These are phyloP conservation scores for Baronia brevicornis DNA, from an alignment of 2,888 invertebrate species.

Conservation along the genomic window DNA sequence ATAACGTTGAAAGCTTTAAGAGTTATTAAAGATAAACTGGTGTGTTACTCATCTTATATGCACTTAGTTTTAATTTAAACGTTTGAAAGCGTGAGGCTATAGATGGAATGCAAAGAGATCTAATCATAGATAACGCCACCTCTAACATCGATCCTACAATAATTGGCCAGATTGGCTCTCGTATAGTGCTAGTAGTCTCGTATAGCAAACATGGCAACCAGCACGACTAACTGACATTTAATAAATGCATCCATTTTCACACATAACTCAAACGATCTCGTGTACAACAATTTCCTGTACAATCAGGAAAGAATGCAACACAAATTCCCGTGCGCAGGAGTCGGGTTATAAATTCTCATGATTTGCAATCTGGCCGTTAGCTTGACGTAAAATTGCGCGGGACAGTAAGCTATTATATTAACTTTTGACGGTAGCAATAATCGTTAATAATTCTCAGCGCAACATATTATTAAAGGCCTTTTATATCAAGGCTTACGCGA, in stretches of 20 bases:
- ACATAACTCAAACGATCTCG: constrained; percentile 6
- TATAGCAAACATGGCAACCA: constrained; percentile 15
- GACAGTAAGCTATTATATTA: too few species aligned
- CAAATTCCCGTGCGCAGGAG: constrained; percentile 1
- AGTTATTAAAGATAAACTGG: too few species aligned
- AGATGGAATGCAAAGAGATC: constrained; percentile 16
- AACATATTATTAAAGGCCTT: too few species aligned
- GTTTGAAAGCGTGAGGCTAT: constrained; percentile 1
- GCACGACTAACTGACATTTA: constrained; percentile 3
- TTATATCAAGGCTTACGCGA: too few species aligned
- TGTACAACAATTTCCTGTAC: constrained; percentile 11
- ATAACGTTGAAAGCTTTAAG: too few species aligned
- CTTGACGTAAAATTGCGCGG: neutral
- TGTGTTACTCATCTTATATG: too few species aligned
- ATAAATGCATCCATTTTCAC: constrained; percentile 6
- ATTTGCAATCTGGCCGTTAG: constrained; percentile 1
- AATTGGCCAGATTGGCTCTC: constrained; percentile 20
- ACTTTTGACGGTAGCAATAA: too few species aligned
- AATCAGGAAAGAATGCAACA: constrained; percentile 5
- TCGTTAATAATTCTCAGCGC: too few species aligned
- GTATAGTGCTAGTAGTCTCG: constrained; percentile 20
- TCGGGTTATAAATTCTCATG: constrained; percentile 4
- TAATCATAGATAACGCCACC: constrained; percentile 25
- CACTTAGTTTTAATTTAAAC: constrained; percentile 9
- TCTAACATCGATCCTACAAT: constrained; percentile 16